Evolutionary conservation across 2,888 invertebrate genomes (phyloP).

Genomic region (Microctonus aethiopoides): DNA sequence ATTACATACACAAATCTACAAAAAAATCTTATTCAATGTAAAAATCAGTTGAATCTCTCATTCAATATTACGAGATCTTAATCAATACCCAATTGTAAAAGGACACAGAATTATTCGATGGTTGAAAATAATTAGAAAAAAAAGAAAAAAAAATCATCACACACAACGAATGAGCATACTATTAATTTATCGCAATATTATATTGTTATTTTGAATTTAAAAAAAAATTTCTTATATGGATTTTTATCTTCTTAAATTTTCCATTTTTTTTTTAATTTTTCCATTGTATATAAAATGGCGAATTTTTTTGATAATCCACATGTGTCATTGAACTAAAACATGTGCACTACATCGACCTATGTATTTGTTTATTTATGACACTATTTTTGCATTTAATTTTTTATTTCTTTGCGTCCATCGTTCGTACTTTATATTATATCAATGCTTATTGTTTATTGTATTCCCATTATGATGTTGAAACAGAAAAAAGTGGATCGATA

Average conservation of each 20-base stretch:
- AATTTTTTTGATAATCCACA: conserved; percentile 52
- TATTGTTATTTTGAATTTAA: no score
- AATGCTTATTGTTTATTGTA: not conserved
- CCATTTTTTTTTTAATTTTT: not conserved
- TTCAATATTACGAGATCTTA: not conserved
- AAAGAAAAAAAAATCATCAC: no score
- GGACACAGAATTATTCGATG: conserved; percentile 30
- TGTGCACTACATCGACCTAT: conserved; percentile 46
- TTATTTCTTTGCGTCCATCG: conserved; percentile 3
- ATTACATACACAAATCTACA: conserved; percentile 21
- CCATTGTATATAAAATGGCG: conserved; percentile 48
- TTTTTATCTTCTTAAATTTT: conserved; percentile 22
- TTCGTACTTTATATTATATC: not conserved
- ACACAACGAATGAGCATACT: no score
- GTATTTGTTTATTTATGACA: conserved; percentile 42
- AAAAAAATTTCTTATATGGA: conserved; percentile 12
- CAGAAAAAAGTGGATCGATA: conserved; percentile 40
- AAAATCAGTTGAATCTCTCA: conserved; percentile 39
- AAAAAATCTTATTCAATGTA: conserved; percentile 31
- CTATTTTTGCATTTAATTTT: conserved; percentile 46
- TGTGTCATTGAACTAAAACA: conserved; percentile 50
- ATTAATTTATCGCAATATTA: no score
- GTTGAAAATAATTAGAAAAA: conserved; percentile 32
- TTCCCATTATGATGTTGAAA: conserved; percentile 30
- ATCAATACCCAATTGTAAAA: not conserved